Percentiles rank a stretch among this genome's conserved stretches.
Conservation (phyloP, 2,797 vertebrate genomes). For the Dendrocincla tyrannina region DNA sequence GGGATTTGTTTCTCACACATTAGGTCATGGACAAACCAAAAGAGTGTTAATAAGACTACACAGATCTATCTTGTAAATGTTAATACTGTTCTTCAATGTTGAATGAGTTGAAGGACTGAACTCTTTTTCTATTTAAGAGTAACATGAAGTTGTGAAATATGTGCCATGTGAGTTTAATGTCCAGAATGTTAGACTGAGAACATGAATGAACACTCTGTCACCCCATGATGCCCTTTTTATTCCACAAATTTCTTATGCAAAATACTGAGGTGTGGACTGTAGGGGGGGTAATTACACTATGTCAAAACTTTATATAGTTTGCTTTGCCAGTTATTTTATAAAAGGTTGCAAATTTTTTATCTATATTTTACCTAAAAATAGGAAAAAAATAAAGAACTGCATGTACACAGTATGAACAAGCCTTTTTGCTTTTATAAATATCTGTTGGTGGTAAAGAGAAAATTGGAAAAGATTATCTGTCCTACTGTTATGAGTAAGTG, state of each 20-base stretch:
- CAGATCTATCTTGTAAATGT: not conserved
- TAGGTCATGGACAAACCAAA: not conserved
- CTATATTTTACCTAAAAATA: not conserved
- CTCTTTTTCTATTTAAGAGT: not conserved
- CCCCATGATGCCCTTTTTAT: not conserved
- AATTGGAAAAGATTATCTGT: slow-evolving; percentile 5
- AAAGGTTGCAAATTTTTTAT: not conserved
- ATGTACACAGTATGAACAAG: not conserved
- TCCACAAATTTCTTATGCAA: not conserved
- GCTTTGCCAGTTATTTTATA: not conserved
- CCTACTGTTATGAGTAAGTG: not conserved
- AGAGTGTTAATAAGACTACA: not conserved
- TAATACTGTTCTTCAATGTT: not conserved
- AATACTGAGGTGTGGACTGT: not conserved
- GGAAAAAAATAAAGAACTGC: not conserved
- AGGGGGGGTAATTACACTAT: not conserved
- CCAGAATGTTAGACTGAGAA: not conserved
- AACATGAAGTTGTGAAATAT: not conserved
- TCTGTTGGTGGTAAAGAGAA: not conserved
- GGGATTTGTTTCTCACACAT: not conserved
- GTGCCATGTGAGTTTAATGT: not conserved
- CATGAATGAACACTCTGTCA: not conserved
- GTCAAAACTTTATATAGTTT: not conserved
- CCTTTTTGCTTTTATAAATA: not conserved
- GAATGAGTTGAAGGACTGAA: not conserved